Base-by-base conservation (phyloP, 2,888 invertebrate genomes). In the Sympetrum striolatum region DNA sequence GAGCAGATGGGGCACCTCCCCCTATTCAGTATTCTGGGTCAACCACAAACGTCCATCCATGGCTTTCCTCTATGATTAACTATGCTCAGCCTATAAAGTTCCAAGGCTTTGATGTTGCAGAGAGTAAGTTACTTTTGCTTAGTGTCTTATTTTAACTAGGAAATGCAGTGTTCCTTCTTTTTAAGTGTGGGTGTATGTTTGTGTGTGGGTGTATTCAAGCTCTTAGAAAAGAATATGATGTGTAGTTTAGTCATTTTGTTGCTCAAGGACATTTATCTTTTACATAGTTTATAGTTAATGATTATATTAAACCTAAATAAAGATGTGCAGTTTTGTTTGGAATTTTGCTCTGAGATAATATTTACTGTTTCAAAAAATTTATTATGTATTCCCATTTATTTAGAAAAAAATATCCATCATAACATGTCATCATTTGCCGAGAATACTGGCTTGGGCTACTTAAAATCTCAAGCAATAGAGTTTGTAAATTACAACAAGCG, bases 341-440 rank as follows among this genome's bases (percentile, higher is more conserved):
- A 73, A 14, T 73, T 14, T 73, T 10, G 73, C 18, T 53, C 53
- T 53, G 53, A 53, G 53, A 3, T 53, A 15, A 53, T 53, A 53
- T 1, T 53, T 18, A 14, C 53, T 18, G 18, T 53, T 53, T 53
- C 53, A 53, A 53, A 53, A 22, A 37, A 39, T 37, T 86, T n/a
- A 86, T 37, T 1, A 81, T 35, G 22, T 86, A 44, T 82, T 90
- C 90, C 91, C 91, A 91, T 92, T 80, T 90, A 94, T 95, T 90
- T 95, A 99, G 99, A 98, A 93, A 97, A 98, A 93, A 99, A 99
- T 94, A 96, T 98, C 93, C 97, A 98, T 94, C 98, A 98, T 95
- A 99, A 99, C 94, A 99, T 99, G 99, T 99, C 99, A 8, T 99
- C 99, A 91, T 99, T 99, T 95, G 98, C 99, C 92, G 99, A 99